Conservation (phyloP, 2,797 vertebrate genomes). For the Cirrhinus molitorella region DNA sequence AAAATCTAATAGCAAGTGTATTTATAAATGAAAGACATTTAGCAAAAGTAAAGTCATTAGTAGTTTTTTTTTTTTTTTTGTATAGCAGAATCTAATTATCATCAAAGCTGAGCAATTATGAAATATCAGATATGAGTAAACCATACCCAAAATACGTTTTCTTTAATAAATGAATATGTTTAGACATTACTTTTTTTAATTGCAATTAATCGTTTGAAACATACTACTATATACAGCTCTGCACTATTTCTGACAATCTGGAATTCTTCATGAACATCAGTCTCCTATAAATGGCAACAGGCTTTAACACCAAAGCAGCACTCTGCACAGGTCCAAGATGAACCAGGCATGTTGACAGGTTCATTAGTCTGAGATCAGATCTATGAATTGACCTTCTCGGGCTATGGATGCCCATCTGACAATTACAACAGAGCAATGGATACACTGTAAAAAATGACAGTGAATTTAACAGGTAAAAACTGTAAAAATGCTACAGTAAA, state of each 20-base stretch:
- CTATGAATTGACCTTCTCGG: background rate
- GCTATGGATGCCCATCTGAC: background rate
- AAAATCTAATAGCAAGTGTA: background rate
- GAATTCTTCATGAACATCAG: background rate
- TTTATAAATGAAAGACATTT: background rate
- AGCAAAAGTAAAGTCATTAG: background rate
- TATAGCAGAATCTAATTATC: background rate
- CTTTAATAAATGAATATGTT: background rate
- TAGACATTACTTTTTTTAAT: background rate
- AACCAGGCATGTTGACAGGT: background rate
- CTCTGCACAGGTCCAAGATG: background rate
- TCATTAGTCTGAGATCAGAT: conserved; percentile 5
- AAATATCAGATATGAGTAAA: background rate
- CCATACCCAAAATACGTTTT: background rate
- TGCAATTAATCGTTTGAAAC: background rate
- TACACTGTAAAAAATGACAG: too few relatives aligned
- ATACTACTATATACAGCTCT: background rate
- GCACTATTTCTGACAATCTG: background rate
- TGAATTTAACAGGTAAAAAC: too few relatives aligned
- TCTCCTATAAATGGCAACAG: background rate
- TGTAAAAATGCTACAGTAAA: too few relatives aligned
- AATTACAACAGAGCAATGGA: too few relatives aligned
- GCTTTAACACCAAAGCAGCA: background rate
- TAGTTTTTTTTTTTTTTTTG: background rate
- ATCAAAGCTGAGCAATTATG: background rate